Evolutionary conservation across 2,113 vertebrate species (phyloP).

Genomic region (Lagopus leucura): DNA sequence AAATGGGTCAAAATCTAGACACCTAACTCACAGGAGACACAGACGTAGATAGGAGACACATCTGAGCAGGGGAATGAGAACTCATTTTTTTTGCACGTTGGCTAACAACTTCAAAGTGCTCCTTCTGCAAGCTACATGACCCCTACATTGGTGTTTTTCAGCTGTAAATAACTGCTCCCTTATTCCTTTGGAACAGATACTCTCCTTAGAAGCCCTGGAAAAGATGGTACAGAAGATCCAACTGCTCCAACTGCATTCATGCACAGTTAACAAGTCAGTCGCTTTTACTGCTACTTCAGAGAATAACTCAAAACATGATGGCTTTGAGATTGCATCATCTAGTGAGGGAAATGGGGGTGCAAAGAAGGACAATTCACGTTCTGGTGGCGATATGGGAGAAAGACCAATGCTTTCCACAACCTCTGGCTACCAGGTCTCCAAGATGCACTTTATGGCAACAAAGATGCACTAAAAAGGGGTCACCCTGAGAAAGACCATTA

Average conservation of each 20-base stretch:
- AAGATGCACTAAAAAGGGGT: not conserved
- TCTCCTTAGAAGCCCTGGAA: not conserved
- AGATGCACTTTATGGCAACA: not conserved
- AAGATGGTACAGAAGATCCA: not conserved
- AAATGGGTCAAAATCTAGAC: not conserved
- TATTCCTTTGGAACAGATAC: not conserved
- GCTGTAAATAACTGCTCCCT: not conserved
- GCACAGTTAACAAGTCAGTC: not conserved
- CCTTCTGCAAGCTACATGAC: not conserved
- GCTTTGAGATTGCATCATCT: not conserved
- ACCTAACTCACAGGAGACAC: not conserved
- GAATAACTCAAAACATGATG: not conserved
- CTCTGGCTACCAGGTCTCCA: not conserved
- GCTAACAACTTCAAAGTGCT: not conserved
- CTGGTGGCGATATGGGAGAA: not conserved
- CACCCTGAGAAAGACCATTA: not conserved
- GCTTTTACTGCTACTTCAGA: not conserved
- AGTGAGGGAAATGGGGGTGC: not conserved
- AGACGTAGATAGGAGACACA: not conserved
- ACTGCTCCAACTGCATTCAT: not conserved
- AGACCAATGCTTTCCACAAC: rapidly evolving
- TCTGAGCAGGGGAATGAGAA: not conserved
- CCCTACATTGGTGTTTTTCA: not conserved
- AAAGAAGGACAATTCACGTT: not conserved
- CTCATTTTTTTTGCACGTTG: not conserved